These are phyloP conservation scores for Hypsibius dujardini DNA, from an alignment of 1,140 invertebrate genomes.

Conservation along the genomic window DNA sequence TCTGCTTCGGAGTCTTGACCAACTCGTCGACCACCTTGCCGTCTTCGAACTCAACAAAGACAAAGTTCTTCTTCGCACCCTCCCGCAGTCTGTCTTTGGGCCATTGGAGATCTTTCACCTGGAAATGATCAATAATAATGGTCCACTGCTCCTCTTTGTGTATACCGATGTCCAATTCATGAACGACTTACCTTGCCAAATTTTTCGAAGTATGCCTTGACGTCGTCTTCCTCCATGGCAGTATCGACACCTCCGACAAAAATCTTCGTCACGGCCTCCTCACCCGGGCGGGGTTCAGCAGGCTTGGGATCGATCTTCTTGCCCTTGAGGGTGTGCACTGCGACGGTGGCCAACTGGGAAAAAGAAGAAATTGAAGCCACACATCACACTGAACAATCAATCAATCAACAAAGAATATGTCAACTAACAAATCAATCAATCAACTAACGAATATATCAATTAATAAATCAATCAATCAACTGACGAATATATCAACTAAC, in stretches of 20 bases:
- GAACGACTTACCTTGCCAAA: conserved; percentile 63
- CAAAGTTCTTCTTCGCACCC: conserved; percentile 40
- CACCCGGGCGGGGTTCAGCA: conserved; percentile 55
- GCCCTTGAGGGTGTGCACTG: conserved; percentile 69
- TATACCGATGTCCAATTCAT: too few relatives aligned
- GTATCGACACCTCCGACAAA: conserved; percentile 79
- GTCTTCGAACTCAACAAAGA: conserved; percentile 82
- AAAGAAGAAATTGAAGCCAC: background rate
- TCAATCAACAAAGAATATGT: background rate
- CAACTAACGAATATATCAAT: too few relatives aligned
- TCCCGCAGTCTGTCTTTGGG: conserved; percentile 87
- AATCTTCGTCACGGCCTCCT: conserved; percentile 44
- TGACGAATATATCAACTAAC: too few relatives aligned
- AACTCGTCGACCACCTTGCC: conserved; percentile 76
- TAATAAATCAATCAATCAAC: too few relatives aligned
- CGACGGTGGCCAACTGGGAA: conserved; percentile 39
- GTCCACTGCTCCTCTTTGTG: background rate
- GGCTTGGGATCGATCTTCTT: conserved; percentile 89
- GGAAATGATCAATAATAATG: conserved; percentile 27
- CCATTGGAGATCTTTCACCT: conserved; percentile 85
- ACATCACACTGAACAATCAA: background rate
- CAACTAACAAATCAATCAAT: too few relatives aligned
- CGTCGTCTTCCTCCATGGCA: conserved; percentile 75
- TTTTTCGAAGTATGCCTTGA: conserved; percentile 69
- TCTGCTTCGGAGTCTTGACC: conserved; percentile 73